Conservation (phyloP, 2,113 vertebrate genomes). For the Calypte anna region DNA sequence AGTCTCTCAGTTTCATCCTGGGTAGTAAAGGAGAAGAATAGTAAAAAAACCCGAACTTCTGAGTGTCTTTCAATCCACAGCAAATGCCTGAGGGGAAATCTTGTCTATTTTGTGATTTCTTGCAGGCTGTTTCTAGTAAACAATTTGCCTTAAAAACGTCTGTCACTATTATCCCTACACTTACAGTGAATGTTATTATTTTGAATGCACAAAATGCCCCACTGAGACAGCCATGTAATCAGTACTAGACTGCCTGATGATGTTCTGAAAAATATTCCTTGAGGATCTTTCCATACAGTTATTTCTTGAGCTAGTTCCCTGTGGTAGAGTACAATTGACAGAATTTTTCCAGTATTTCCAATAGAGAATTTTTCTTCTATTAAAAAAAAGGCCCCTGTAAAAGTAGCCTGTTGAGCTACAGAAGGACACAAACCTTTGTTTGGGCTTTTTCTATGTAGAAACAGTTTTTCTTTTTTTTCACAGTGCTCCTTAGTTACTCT, state of each 20-base stretch:
- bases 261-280: constrained; percentile 5
- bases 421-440: background rate
- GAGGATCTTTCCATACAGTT: background rate
- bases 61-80: background rate
- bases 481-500: background rate
- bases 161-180: background rate
- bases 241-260: background rate
- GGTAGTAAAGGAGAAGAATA: background rate
- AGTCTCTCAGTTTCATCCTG: background rate
- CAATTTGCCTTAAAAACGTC: constrained; percentile 13
- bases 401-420: background rate
- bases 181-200: constrained; percentile 15
- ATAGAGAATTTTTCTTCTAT: background rate
- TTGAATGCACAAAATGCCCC: background rate
- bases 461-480: background rate
- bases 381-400: background rate
- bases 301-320: background rate
- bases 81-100: background rate
- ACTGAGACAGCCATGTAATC: background rate
- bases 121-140: background rate
- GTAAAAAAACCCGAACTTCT: background rate
- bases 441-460: background rate
- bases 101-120: constrained; percentile 16
- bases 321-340: background rate
- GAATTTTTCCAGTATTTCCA: background rate